Base-by-base conservation (phyloP, 2,888 invertebrate genomes). In the Venustoraphidia nigricollis region DNA sequence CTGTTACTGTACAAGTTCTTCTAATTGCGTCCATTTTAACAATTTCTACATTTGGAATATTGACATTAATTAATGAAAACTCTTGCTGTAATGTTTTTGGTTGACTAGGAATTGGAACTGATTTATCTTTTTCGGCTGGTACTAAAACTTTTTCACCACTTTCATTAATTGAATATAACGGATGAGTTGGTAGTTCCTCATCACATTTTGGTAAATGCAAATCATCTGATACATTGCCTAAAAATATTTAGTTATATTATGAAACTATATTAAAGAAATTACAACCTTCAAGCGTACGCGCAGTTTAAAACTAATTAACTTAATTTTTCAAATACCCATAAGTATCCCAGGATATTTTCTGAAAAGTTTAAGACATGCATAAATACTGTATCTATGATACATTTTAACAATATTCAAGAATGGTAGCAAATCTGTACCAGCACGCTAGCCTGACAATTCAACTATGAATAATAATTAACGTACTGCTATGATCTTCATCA, bases 61-160 rank as follows among this genome's bases (percentile, higher is more conserved):
- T 79, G 42, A 81, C 76, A 60, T 85, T 85, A 44, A 86, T 70
- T 37, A 85, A 63, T 2, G 83, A 81, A 65, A 86, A 86, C 62
- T 86, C 85, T 61, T 84, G 83, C 58, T 81, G 79, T 38, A 86
- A 66, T 2, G 76, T 76, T 59, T 76, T 75, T 10, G 76, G 71
- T 59, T 72, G 73, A 1, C 68, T 66, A 10, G 66, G 65, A 38
- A 52, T 50, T 17, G 27, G 6, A 27, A 27, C 27, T 27, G 27
- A 27, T 27, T 27, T 27, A 27, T 27, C 27, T 27, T 27, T 27
- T 27, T 27, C 27, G 27, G 27, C n/a, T 10, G 51, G 44, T 13
- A 47, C 13, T 51, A 17, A 51, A 35, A 45, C 45, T 56, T 59
- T 46, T 54, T 58, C 44, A 53, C 52, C 41, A 54, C 48, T 47